A percentile compares a stretch with the other conserved stretches of the same genome.
Conservation (phyloP, 2,113 vertebrate genomes). For the Hypomesus transpacificus region DNA sequence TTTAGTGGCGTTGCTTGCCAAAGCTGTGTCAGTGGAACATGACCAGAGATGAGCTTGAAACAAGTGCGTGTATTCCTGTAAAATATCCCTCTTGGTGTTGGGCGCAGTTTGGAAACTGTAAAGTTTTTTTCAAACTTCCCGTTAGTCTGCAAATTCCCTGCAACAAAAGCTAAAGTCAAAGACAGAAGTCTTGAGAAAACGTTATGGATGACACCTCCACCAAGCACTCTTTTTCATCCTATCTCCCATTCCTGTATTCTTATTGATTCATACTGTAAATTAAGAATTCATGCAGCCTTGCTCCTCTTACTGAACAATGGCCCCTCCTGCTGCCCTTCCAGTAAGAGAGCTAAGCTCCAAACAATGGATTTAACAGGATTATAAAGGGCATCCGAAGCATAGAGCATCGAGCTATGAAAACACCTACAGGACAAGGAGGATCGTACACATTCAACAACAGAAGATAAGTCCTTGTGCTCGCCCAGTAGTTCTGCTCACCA, state of each 20-base stretch:
- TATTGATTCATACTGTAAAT: not conserved
- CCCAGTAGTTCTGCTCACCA: slow-evolving; percentile 5
- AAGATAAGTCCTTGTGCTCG: slow-evolving; percentile 16
- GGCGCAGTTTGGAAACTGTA: too few species aligned
- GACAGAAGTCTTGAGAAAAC: too few species aligned
- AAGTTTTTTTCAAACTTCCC: too few species aligned
- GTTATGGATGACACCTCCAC: too few species aligned
- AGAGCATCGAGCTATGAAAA: slow-evolving; percentile 31
- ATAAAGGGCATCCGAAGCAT: slow-evolving; percentile 63
- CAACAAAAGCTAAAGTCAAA: too few species aligned
- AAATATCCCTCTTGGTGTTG: too few species aligned
- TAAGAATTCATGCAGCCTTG: not conserved
- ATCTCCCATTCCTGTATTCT: not conserved
- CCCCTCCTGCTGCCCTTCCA: not conserved
- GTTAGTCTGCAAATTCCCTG: too few species aligned
- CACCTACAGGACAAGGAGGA: slow-evolving; percentile 26
- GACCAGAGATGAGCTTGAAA: too few species aligned
- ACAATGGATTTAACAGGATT: slow-evolving; percentile 67
- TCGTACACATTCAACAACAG: slow-evolving; percentile 32
- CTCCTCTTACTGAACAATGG: not conserved
- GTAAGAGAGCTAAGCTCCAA: slow-evolving; percentile 45
- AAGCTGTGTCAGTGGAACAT: too few species aligned
- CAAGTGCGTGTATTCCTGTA: too few species aligned
- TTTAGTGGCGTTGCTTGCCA: too few species aligned
- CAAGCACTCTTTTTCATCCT: not conserved